phyloP scores from a whole-genome alignment of 2,888 invertebrate species.

The Clunio marinus region DNA sequence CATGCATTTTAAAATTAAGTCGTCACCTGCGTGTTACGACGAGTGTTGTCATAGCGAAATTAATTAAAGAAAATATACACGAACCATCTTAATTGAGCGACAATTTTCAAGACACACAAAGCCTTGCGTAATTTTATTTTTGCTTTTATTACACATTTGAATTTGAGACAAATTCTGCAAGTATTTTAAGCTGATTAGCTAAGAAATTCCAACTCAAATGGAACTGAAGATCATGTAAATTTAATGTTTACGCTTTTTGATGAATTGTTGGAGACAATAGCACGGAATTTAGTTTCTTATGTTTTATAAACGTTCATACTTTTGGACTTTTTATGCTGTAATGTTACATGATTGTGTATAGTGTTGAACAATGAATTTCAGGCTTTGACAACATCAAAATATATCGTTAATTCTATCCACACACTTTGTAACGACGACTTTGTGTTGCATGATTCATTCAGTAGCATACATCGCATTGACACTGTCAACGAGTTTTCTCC shows the following conservation, averaged over 20 bases:
- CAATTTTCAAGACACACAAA: neutral
- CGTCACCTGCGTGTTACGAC: slow-evolving; percentile 18
- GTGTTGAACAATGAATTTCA: slow-evolving; percentile 19
- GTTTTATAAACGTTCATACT: no score
- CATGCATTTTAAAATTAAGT: slow-evolving; percentile 18
- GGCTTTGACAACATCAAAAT: neutral
- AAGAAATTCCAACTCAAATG: neutral
- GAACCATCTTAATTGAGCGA: neutral
- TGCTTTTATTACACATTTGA: neutral
- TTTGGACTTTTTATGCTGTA: neutral
- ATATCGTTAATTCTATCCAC: neutral
- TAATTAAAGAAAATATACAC: neutral
- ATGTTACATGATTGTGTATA: slow-evolving; percentile 10
- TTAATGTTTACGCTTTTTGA: no score
- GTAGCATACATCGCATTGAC: neutral
- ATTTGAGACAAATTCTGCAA: neutral
- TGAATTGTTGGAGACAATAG: slow-evolving; percentile 4
- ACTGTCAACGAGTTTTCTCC: neutral
- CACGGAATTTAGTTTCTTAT: no score
- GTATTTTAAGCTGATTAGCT: neutral
- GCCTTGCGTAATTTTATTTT: slow-evolving; percentile 21
- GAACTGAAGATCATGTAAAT: neutral
- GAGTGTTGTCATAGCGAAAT: no score
- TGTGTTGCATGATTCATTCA: neutral
- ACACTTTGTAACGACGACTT: no score